Percentiles rank a stretch among this genome's conserved stretches.
phyloP scores from a whole-genome alignment of 2,113 vertebrate genomes.

The Chrysochloris asiatica region DNA sequence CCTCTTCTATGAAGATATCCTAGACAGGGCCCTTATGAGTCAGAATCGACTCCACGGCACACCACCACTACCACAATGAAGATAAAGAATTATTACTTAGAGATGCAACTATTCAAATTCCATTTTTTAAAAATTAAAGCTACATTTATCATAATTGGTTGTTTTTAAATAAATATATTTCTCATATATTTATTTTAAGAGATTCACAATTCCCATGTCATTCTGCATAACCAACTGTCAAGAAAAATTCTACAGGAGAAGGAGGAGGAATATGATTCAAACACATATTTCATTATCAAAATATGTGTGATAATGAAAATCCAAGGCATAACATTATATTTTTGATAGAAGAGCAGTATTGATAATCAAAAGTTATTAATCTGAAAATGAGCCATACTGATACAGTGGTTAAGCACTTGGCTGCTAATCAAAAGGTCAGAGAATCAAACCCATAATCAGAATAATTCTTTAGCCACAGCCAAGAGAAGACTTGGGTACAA shows the following conservation, averaged over 20 bases:
- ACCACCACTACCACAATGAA: not conserved
- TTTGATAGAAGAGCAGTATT: not conserved
- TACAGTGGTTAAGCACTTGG: not conserved
- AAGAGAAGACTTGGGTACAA: not conserved
- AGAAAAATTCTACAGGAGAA: not conserved
- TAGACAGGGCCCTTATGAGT: no score
- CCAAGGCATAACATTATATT: not conserved
- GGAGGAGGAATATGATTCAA: not conserved
- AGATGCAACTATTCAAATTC: not conserved
- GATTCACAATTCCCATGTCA: not conserved
- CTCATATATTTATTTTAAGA: slow-evolving; percentile 12
- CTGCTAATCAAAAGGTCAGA: not conserved
- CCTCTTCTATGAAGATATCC: not conserved
- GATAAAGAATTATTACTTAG: slow-evolving; percentile 3
- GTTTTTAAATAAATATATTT: slow-evolving; percentile 37
- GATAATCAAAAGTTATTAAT: not conserved
- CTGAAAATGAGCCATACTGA: not conserved
- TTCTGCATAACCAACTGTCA: no score
- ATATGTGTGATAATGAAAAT: not conserved
- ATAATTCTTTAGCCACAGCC: not conserved
- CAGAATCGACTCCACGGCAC: no score
- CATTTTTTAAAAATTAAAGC: not conserved
- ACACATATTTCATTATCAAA: not conserved
- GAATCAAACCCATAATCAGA: not conserved
- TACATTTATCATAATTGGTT: not conserved